These are phyloP conservation scores for Scaptomyza pallida DNA, from an alignment of 1,140 invertebrate species.

Conservation along the genomic window DNA sequence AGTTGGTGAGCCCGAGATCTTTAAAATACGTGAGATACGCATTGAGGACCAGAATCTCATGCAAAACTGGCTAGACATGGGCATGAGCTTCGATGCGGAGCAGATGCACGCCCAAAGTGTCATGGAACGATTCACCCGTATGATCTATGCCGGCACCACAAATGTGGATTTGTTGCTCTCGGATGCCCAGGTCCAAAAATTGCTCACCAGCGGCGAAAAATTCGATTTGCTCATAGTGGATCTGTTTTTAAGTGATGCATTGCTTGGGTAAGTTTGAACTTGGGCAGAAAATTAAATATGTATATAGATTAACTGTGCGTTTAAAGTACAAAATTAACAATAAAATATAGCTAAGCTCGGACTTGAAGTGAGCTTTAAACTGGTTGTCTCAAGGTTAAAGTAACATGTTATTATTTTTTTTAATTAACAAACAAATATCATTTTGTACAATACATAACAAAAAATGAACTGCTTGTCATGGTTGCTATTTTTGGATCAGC, in stretches of 20 bases:
- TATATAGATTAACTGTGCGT: neutral
- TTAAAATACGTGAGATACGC: slow-evolving; percentile 62
- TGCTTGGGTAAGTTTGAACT: slow-evolving; percentile 62
- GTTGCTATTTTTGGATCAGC: too few species aligned
- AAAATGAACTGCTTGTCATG: too few species aligned
- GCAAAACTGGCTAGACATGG: slow-evolving; percentile 84
- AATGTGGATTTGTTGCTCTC: slow-evolving; percentile 71
- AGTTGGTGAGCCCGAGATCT: slow-evolving; percentile 10
- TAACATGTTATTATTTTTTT: too few species aligned
- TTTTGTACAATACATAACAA: too few species aligned
- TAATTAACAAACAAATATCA: too few species aligned
- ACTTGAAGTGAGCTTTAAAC: too few species aligned
- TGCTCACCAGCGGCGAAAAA: slow-evolving; percentile 65
- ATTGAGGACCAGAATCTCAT: slow-evolving; percentile 64
- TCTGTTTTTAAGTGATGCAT: slow-evolving; percentile 76
- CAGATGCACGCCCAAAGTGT: slow-evolving; percentile 65
- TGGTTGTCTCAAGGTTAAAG: too few species aligned
- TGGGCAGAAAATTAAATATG: neutral
- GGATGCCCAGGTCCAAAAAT: slow-evolving; percentile 59
- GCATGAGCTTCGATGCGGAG: slow-evolving; percentile 72
- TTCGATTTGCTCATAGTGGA: slow-evolving; percentile 79
- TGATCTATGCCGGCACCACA: slow-evolving; percentile 75
- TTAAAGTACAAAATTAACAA: neutral
- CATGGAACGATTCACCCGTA: slow-evolving; percentile 68
- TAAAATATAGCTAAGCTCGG: too few species aligned